Conservation (phyloP, 2,113 vertebrate species). For the Penelope pileata region DNA sequence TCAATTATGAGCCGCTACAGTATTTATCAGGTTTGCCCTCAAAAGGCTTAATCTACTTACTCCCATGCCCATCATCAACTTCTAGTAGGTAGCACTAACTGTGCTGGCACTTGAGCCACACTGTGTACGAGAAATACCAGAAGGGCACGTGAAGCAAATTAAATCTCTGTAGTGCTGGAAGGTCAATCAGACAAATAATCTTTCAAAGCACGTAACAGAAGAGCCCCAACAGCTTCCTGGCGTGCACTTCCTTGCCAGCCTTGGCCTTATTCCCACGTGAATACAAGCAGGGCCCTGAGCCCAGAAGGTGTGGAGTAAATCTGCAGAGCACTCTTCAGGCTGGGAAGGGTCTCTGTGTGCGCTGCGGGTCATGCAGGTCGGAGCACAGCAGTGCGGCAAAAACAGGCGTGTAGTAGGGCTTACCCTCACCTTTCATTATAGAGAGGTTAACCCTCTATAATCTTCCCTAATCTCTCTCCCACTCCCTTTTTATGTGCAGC, state of each 20-base stretch:
- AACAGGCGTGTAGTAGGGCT: neutral
- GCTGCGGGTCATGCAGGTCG: neutral
- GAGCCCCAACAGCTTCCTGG: neutral
- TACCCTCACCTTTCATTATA: neutral
- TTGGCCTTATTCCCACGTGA: neutral
- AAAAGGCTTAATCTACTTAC: neutral
- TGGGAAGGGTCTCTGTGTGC: neutral
- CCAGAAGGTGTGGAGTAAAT: neutral
- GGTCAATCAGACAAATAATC: neutral
- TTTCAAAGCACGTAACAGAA: neutral
- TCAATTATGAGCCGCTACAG: neutral
- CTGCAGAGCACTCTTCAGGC: fast-evolving
- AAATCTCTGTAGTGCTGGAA: neutral
- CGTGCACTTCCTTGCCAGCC: neutral
- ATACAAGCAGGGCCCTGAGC: neutral
- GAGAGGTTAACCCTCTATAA: neutral
- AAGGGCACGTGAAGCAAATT: neutral
- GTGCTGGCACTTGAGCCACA: neutral
- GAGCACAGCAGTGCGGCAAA: neutral
- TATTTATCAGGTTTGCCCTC: neutral
- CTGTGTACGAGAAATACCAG: neutral
- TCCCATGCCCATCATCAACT: neutral
- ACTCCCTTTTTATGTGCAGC: neutral
- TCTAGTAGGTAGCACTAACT: neutral
- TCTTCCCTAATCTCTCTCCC: neutral